phyloP scores from a whole-genome alignment of 1,140 invertebrate genomes.

The Pristionchus pacificus region DNA sequence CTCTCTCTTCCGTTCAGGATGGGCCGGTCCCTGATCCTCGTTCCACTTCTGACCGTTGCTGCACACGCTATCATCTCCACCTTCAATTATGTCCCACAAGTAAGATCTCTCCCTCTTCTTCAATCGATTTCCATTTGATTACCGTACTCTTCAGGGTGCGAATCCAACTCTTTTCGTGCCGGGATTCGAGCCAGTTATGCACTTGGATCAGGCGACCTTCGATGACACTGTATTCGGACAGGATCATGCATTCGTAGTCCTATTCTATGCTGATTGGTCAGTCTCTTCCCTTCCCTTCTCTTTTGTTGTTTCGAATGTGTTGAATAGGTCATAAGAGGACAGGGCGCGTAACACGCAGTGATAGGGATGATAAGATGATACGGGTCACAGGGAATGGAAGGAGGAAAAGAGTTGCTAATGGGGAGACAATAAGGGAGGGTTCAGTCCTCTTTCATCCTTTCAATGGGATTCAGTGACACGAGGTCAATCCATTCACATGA shows the following conservation, averaged over 20 bases:
- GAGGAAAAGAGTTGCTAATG: background rate
- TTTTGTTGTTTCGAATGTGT: too few species aligned
- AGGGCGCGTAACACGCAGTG: too few species aligned
- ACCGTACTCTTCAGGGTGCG: slow-evolving; percentile 20
- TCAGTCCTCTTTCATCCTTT: too few species aligned
- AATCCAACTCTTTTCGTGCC: slow-evolving; percentile 54
- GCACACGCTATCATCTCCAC: slow-evolving; percentile 15
- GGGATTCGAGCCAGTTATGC: slow-evolving; percentile 54
- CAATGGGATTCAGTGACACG: too few species aligned
- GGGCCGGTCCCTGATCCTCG: too few species aligned
- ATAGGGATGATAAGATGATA: too few species aligned
- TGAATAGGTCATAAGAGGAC: too few species aligned
- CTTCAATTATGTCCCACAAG: slow-evolving; percentile 39
- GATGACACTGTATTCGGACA: slow-evolving; percentile 51
- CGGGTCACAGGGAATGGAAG: too few species aligned
- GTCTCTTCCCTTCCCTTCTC: too few species aligned
- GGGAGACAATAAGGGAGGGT: too few species aligned
- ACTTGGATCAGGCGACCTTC: slow-evolving; percentile 53
- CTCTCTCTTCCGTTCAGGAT: too few species aligned
- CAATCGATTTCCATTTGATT: background rate
- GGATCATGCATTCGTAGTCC: slow-evolving; percentile 52
- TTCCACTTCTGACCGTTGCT: slow-evolving; percentile 1
- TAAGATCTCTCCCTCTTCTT: background rate
- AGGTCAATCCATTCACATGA: too few species aligned
- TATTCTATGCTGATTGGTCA: slow-evolving; percentile 57